Evolutionary conservation across 1,140 invertebrate species (phyloP).

Genomic region (Drosophila sp.): DNA sequence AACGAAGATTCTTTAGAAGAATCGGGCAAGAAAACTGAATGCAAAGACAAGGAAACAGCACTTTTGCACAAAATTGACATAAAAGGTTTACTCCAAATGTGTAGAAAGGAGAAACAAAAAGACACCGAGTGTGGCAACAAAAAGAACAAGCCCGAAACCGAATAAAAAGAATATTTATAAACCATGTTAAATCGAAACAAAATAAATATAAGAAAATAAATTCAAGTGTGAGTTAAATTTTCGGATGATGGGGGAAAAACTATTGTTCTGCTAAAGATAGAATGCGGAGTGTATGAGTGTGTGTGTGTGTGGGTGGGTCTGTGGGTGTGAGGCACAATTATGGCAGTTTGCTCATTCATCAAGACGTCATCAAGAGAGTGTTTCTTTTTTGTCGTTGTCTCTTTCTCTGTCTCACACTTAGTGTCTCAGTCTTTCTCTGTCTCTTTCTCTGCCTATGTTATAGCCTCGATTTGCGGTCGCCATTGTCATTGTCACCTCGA

Average conservation of each 20-base stretch:
- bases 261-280: neutral
- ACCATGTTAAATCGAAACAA: neutral
- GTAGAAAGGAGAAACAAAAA: conserved; percentile 11
- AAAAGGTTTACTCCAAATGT: neutral
- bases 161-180: neutral
- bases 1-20: neutral
- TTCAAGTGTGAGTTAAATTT: neutral
- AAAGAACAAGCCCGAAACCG: neutral
- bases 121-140: neutral
- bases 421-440: neutral
- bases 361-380: conserved; percentile 6
- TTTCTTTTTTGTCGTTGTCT: neutral
- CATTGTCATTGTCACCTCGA: conserved; percentile 42
- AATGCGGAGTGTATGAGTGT: neutral
- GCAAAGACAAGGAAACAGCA: neutral
- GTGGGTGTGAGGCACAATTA: neutral
- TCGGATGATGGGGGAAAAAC: neutral
- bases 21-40: neutral
- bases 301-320: neutral
- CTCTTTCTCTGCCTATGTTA: neutral
- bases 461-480: conserved; percentile 53
- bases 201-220: conserved; percentile 4
- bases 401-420: neutral
- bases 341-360: conserved; percentile 5
- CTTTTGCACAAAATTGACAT: neutral